Conservation (phyloP, 2,888 invertebrate genomes). For the Scaptodrosophila latifasciaeformis region DNA sequence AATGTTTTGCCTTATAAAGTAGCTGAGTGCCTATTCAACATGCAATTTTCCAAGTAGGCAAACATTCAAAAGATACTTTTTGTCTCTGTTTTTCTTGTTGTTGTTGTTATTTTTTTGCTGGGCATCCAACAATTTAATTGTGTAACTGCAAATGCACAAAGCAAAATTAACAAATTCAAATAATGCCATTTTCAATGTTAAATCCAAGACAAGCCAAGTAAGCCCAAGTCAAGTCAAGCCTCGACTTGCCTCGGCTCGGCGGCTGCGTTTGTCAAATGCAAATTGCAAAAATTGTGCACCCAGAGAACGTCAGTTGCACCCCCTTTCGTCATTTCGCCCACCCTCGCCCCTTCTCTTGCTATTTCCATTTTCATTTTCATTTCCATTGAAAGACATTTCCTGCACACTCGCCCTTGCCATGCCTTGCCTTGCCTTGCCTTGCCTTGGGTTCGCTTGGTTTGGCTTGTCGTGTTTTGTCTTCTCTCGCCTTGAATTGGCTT, state of each 20-base stretch:
- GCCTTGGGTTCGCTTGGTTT: no score
- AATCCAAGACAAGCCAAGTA: neutral
- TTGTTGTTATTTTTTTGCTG: no score
- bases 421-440: no score
- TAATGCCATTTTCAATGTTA: constrained; percentile 66
- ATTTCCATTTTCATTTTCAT: constrained; percentile 61
- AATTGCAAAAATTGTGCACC: constrained; percentile 13
- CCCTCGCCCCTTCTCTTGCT: constrained; percentile 10
- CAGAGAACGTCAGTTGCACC: constrained; percentile 2
- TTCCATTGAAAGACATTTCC: constrained; percentile 67
- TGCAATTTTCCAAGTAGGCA: no score
- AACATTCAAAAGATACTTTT: no score
- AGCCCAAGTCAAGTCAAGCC: no score
- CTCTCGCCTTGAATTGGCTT: no score
- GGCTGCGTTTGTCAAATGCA: constrained; percentile 6
- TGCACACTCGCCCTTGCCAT: constrained; percentile 30
- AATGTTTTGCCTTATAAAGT: no score
- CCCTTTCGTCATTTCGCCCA: neutral
- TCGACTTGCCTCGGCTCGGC: no score
- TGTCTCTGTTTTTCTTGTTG: no score
- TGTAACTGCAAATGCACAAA: constrained; percentile 49
- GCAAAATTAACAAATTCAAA: constrained; percentile 58
- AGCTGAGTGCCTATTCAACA: no score
- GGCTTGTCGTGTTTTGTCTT: no score
- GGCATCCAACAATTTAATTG: constrained; percentile 57